Evolutionary conservation across 2,888 invertebrate genomes (phyloP), one percentile per base, ranked within the genome.

Genomic region (Leucoptera coffeella): DNA sequence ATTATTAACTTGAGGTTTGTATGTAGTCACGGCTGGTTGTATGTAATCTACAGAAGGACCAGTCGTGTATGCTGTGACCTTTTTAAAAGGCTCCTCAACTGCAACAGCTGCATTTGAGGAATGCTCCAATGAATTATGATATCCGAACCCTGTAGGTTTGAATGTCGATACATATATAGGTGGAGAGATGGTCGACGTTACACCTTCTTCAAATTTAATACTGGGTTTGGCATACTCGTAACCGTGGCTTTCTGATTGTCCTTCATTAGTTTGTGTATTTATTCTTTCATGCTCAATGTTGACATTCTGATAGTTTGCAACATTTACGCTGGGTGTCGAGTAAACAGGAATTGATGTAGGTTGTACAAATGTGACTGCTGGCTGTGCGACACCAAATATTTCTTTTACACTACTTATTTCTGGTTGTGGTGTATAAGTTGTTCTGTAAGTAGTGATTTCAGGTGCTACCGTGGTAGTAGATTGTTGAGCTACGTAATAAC

Each of bases 311-410:
- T n/a, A n/a, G n/a, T n/a, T n/a, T n/a, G n/a, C n/a, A n/a, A n/a
- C n/a, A n/a, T n/a, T n/a, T n/a, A n/a, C n/a, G n/a, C n/a, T n/a
- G n/a, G n/a, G n/a, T n/a, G n/a, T n/a, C n/a, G n/a, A n/a, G n/a
- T n/a, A n/a, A 0, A 59, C 43, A 15, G 54, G 41, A 10, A 59
- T n/a, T n/a, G n/a, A n/a, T n/a, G n/a, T n/a, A 2, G 65, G 64
- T 39, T 64, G 61, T 3, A 69, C 61, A 22, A 51, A 55, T 2
- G 71, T 64, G 2, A 73, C 45, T 17, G 57, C 48, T 6, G 71
- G 65, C 36, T 64, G 65, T 19, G 61, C 44, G 29, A 54, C 52
- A 7, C 64, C 61, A 23, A 71, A 69, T 32, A 72, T 42, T 49
- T 72, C 59, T 33, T 61, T 62, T 3, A 69, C 42, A 30, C 47